Conservation (phyloP, 2,888 invertebrate species). For the Chrysolina haemoptera region DNA sequence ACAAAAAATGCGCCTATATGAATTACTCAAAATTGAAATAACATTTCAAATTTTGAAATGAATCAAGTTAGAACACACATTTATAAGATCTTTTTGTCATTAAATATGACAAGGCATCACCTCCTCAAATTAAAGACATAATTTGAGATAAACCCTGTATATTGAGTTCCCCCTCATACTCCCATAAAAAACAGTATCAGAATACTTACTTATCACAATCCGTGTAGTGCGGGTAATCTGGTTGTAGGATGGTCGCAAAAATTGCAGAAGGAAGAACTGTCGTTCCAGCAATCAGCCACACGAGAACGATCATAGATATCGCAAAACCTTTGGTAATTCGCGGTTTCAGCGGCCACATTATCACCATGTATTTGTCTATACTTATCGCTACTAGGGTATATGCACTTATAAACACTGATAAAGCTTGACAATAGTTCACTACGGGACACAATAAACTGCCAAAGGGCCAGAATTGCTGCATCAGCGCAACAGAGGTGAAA, state of each 20-base stretch:
- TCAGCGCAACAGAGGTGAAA: slow-evolving; percentile 87
- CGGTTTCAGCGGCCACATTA: slow-evolving; percentile 89
- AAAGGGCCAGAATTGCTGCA: slow-evolving; percentile 92
- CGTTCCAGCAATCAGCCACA: slow-evolving; percentile 84
- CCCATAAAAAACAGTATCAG: too few relatives aligned
- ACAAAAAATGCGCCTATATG: too few relatives aligned
- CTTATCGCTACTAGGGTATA: slow-evolving; percentile 94
- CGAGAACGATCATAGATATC: slow-evolving; percentile 78
- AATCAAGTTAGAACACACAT: too few relatives aligned
- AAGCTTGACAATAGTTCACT: slow-evolving; percentile 87
- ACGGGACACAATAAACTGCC: slow-evolving; percentile 85
- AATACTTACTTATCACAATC: slow-evolving; percentile 78
- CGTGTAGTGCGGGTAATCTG: slow-evolving; percentile 73
- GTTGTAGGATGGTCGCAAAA: slow-evolving; percentile 79
- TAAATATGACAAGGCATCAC: too few relatives aligned
- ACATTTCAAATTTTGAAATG: too few relatives aligned
- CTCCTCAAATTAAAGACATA: too few relatives aligned
- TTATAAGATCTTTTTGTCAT: too few relatives aligned
- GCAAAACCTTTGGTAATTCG: slow-evolving; percentile 83
- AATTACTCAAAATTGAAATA: too few relatives aligned
- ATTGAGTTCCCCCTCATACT: too few relatives aligned
- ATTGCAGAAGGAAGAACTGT: slow-evolving; percentile 88
- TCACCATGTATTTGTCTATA: slow-evolving; percentile 91
- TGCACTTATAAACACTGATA: slow-evolving; percentile 87
- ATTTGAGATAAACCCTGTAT: too few relatives aligned